These are phyloP conservation scores for Apostichopus japonicus DNA, from an alignment of 35 echinoderm and acorn worm genomes.

Conservation along the genomic window DNA sequence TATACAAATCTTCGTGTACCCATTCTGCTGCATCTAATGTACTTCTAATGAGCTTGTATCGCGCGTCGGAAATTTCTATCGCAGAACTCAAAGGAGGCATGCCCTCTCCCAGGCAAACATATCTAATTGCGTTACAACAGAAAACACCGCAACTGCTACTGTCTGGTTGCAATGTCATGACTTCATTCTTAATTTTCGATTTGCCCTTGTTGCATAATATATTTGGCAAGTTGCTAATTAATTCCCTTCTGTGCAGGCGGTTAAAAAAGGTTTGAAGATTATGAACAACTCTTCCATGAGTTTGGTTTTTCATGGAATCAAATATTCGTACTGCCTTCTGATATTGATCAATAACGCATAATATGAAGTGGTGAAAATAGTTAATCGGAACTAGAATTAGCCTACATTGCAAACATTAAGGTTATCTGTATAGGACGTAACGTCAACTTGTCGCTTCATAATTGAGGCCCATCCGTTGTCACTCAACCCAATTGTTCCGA, in stretches of 20 bases:
- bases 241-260: not conserved
- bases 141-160: not conserved
- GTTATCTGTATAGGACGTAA: no score
- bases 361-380: not conserved
- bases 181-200: not conserved
- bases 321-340: not conserved
- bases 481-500: no score
- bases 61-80: not conserved
- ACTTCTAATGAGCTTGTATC: not conserved
- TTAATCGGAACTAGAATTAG: no score
- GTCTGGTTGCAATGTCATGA: not conserved
- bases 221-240: not conserved
- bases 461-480: no score
- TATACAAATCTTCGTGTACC: constrained; percentile 2
- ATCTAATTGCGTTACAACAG: no score
- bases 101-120: not conserved
- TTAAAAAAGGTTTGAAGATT: not conserved
- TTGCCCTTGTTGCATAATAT: not conserved
- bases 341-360: not conserved
- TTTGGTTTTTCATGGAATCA: not conserved
- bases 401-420: no score
- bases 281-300: not conserved
- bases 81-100: not conserved
- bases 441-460: no score
- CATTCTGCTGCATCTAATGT: not conserved